Percentiles rank a stretch among this genome's conserved stretches.
phyloP scores from a whole-genome alignment of 2,888 invertebrate species.

The Diplolepis rosae region DNA sequence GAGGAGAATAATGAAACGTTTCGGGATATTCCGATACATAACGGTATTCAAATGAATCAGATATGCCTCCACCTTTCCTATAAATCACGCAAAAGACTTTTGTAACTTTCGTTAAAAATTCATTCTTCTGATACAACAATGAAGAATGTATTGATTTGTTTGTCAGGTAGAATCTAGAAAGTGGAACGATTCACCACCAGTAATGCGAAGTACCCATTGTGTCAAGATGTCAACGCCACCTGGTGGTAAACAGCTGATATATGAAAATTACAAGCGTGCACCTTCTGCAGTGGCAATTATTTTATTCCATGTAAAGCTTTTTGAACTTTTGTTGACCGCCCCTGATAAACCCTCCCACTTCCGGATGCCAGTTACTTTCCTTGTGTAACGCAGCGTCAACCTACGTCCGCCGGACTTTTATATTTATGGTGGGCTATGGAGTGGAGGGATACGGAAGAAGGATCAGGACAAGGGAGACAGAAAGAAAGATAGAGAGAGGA shows the following conservation, averaged over 20 bases:
- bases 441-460: slow-evolving; percentile 1
- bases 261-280: not conserved
- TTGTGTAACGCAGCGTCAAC: not conserved
- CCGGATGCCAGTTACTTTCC: not conserved
- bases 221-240: slow-evolving; percentile 12
- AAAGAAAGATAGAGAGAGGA: slow-evolving; percentile 31
- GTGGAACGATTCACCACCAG: not conserved
- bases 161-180: not conserved
- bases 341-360: slow-evolving; percentile 6
- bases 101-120: not conserved
- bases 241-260: not conserved
- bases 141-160: not conserved
- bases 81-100: slow-evolving; percentile 7
- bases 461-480: slow-evolving; percentile 22
- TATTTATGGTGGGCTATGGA: not conserved
- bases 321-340: not conserved
- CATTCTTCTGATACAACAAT: not conserved
- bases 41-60: slow-evolving; percentile 19
- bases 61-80: not conserved
- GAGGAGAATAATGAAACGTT: slow-evolving; percentile 22
- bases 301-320: not conserved
- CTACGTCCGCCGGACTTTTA: not conserved
- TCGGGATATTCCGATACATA: slow-evolving; percentile 13
- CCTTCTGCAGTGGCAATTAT: slow-evolving; percentile 18
- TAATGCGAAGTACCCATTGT: not conserved